These are phyloP conservation scores for Cynaeus angustus DNA, from an alignment of 2,888 invertebrate species.

Conservation along the genomic window DNA sequence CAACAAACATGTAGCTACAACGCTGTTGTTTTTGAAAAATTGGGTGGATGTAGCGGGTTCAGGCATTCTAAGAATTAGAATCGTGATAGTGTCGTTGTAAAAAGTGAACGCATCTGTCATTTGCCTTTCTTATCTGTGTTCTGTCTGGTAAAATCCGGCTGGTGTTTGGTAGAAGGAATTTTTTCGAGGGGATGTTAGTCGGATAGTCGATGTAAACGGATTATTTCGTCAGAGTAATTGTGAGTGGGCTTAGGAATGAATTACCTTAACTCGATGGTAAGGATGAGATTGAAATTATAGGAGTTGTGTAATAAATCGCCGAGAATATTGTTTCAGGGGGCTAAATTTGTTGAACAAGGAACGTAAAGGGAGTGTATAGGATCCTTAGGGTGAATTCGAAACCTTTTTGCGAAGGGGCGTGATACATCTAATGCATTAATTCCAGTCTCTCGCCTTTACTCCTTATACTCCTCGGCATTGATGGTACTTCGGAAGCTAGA, in stretches of 20 bases:
- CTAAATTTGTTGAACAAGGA: slow-evolving; percentile 50
- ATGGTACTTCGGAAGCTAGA: slow-evolving; percentile 51
- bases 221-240: slow-evolving; percentile 41
- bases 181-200: slow-evolving; percentile 9
- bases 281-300: slow-evolving; percentile 50
- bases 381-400: slow-evolving; percentile 53
- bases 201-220: slow-evolving; percentile 29
- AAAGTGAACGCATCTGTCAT: slow-evolving; percentile 40
- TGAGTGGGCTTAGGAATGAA: slow-evolving; percentile 36
- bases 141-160: slow-evolving; percentile 32
- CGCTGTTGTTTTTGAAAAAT: neutral
- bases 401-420: slow-evolving; percentile 51
- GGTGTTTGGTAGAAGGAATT: slow-evolving; percentile 11
- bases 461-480: slow-evolving; percentile 52
- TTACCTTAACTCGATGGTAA: slow-evolving; percentile 41
- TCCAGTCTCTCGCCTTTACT: slow-evolving; percentile 54
- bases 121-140: slow-evolving; percentile 23
- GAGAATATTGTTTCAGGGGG: slow-evolving; percentile 55
- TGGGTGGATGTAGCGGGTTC: slow-evolving; percentile 37
- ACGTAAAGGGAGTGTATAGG: slow-evolving; percentile 51
- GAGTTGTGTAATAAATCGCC: slow-evolving; percentile 52
- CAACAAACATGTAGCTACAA: neutral
- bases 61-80: slow-evolving; percentile 25
- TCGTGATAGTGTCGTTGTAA: slow-evolving; percentile 36
- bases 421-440: slow-evolving; percentile 55